Conservation (phyloP, 2,113 vertebrate species). For the Neopipo cinnamomea region DNA sequence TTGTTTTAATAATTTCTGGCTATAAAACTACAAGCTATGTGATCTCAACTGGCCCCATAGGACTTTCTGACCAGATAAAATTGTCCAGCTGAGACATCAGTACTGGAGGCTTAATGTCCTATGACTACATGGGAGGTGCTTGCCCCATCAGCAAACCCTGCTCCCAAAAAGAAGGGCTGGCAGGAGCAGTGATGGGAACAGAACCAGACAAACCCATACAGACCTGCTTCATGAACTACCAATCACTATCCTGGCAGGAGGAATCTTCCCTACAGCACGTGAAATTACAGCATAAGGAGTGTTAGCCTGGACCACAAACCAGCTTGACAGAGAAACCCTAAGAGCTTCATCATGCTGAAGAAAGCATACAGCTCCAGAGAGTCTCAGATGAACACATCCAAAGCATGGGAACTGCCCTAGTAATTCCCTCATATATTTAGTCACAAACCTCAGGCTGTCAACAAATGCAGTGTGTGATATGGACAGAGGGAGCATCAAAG, state of each 20-base stretch:
- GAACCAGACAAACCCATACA: background rate
- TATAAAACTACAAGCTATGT: background rate
- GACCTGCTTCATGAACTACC: background rate
- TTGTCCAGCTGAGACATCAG: background rate
- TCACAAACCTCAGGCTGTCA: background rate
- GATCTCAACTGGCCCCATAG: background rate
- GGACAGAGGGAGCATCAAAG: background rate
- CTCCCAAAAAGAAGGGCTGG: background rate
- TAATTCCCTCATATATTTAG: background rate
- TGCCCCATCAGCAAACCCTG: rapidly evolving
- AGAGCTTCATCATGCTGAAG: background rate
- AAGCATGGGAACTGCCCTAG: background rate
- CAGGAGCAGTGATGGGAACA: background rate
- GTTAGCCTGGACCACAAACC: background rate
- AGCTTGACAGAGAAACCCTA: background rate
- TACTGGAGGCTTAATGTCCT: background rate
- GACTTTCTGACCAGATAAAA: background rate
- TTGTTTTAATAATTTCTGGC: conserved; percentile 8
- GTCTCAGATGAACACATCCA: background rate
- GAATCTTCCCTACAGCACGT: background rate
- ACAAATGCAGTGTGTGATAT: rapidly evolving
- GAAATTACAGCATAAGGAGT: background rate
- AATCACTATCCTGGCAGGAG: background rate
- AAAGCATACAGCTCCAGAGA: background rate
- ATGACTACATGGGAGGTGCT: background rate